Percentiles rank a stretch among this genome's conserved stretches.
Conservation (phyloP, 1,140 invertebrate genomes). For the Plectrocnemia conspersa region DNA sequence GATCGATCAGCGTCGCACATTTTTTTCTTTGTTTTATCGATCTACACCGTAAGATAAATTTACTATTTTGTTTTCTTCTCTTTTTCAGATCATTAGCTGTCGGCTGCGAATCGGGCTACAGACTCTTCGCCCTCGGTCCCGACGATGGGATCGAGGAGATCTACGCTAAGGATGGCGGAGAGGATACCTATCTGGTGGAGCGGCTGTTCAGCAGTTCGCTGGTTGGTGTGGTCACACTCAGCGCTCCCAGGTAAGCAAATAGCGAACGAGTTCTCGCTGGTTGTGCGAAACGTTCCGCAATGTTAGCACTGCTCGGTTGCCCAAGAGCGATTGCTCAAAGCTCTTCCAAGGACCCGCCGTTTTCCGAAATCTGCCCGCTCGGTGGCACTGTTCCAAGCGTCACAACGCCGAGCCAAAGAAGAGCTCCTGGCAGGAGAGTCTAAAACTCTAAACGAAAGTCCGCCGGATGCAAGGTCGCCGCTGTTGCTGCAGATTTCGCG, state of each 20-base stretch:
- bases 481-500: no score
- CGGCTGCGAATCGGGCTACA: conserved; percentile 83
- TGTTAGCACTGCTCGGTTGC: not conserved
- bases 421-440: no score
- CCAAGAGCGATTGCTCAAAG: no score
- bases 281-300: not conserved
- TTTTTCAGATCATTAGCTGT: conserved; percentile 80
- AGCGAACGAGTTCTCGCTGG: not conserved
- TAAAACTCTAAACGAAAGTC: no score
- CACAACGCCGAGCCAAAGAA: no score
- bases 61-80: conserved; percentile 22
- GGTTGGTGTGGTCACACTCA: conserved; percentile 89
- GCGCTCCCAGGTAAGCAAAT: conserved; percentile 77
- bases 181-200: conserved; percentile 93
- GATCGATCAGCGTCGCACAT: no score
- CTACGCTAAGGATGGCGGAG: conserved; percentile 66
- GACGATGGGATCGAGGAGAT: conserved; percentile 84
- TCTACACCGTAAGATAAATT: not conserved
- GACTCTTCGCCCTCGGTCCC: conserved; percentile 77
- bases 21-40: not conserved
- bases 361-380: no score
- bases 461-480: no score
- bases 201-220: conserved; percentile 94
- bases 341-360: no score
- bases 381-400: no score